phyloP scores from a whole-genome alignment of 2,888 invertebrate species.

The Diarsia mendica region DNA sequence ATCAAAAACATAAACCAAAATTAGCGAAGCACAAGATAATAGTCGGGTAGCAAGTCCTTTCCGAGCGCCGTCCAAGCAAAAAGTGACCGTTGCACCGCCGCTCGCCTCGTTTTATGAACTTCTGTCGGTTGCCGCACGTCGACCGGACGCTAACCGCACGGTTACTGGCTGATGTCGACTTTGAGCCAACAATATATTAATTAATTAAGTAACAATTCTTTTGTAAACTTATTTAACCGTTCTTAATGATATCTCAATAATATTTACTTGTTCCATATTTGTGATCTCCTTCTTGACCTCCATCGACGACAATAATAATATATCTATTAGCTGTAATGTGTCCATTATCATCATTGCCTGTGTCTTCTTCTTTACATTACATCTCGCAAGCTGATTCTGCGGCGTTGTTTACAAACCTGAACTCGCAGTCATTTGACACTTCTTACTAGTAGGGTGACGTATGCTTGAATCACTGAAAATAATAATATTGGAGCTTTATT shows the following conservation, averaged over 20 bases:
- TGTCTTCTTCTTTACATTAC: constrained; percentile 4
- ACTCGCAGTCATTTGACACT: constrained; percentile 43
- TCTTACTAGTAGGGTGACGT: constrained; percentile 54
- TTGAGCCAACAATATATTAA: no score
- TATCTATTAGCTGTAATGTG: background rate
- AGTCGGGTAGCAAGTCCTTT: no score
- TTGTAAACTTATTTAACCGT: background rate
- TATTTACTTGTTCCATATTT: background rate
- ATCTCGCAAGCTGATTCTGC: constrained; percentile 23
- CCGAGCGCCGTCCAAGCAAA: no score
- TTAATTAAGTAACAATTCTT: background rate
- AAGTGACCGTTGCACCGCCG: no score
- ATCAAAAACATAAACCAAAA: no score
- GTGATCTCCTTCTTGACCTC: background rate
- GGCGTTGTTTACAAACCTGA: constrained; percentile 52
- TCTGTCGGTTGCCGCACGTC: no score
- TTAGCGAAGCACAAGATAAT: no score
- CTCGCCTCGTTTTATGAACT: no score
- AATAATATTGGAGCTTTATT: background rate
- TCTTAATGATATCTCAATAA: background rate
- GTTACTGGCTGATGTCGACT: no score
- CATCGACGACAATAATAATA: constrained; percentile 10
- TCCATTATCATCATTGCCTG: background rate
- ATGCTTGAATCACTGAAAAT: constrained; percentile 60
- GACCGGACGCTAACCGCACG: no score